Percentiles rank a stretch among this genome's conserved stretches.
These are phyloP conservation scores for Ceryle rudis DNA, from an alignment of 2,797 vertebrate genomes.

Conservation along the genomic window DNA sequence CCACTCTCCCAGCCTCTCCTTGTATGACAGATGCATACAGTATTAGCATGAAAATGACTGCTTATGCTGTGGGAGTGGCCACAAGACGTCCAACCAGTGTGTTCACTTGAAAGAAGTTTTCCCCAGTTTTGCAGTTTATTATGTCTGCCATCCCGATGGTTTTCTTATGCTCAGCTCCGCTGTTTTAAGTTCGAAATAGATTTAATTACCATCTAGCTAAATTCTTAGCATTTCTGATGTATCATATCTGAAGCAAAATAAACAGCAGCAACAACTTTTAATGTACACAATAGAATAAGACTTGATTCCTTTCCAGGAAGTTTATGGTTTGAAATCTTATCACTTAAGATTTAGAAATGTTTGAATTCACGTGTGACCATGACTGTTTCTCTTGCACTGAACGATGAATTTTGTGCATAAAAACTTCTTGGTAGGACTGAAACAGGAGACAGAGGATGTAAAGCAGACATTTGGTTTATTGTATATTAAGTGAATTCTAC, in stretches of 20 bases:
- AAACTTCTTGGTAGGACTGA: background rate
- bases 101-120: background rate
- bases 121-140: background rate
- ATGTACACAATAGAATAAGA: background rate
- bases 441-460: background rate
- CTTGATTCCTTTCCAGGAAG: background rate
- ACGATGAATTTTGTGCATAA: background rate
- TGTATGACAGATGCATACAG: rapidly evolving
- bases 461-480: background rate
- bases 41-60: background rate
- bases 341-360: background rate
- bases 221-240: background rate
- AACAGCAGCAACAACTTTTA: background rate
- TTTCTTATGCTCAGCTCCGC: background rate
- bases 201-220: background rate
- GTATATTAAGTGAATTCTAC: background rate
- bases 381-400: background rate
- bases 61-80: background rate
- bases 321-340: background rate
- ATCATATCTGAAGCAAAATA: background rate
- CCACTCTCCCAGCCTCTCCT: background rate
- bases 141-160: rapidly evolving
- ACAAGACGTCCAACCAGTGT: background rate
- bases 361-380: background rate
- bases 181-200: background rate